A percentile compares a stretch with the other conserved stretches of the same genome.
These are phyloP conservation scores for Poeciliopsis presidionis DNA, from an alignment of 2,797 vertebrate genomes.

Conservation along the genomic window DNA sequence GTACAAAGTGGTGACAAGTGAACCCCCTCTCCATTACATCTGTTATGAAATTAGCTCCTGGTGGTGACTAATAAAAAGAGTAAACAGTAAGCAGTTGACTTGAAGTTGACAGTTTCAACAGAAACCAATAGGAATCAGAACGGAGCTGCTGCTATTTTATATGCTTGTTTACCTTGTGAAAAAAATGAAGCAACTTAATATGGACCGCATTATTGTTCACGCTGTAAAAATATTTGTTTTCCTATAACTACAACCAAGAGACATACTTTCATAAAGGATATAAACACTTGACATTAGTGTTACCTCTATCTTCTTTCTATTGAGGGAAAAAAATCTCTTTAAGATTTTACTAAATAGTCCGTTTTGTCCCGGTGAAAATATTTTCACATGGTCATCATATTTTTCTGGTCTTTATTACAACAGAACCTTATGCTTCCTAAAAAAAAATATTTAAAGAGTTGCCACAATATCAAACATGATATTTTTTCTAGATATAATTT, in stretches of 20 bases:
- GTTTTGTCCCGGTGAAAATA: not conserved
- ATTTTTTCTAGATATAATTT: not conserved
- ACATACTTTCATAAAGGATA: not conserved
- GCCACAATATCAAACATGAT: not conserved
- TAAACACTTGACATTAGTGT: not conserved
- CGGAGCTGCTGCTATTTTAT: not conserved
- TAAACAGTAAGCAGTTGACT: not conserved
- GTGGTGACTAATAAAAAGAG: not conserved
- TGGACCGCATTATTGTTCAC: not conserved
- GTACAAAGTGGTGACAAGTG: not conserved
- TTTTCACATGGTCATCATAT: not conserved
- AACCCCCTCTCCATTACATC: not conserved
- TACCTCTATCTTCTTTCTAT: not conserved
- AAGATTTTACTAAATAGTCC: not conserved
- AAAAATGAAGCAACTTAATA: not conserved
- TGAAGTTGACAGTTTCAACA: not conserved
- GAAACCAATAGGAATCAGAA: not conserved
- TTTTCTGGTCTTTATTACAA: not conserved
- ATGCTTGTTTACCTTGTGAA: not conserved
- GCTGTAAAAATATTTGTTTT: not conserved
- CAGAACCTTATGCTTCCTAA: not conserved
- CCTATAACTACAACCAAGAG: not conserved
- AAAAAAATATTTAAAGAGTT: not conserved
- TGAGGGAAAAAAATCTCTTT: not conserved
- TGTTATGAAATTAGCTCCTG: not conserved